A percentile compares a stretch with the other conserved stretches of the same genome.
Evolutionary conservation across 2,797 vertebrate genomes (phyloP).

Genomic region (Clarias laeviceps): DNA sequence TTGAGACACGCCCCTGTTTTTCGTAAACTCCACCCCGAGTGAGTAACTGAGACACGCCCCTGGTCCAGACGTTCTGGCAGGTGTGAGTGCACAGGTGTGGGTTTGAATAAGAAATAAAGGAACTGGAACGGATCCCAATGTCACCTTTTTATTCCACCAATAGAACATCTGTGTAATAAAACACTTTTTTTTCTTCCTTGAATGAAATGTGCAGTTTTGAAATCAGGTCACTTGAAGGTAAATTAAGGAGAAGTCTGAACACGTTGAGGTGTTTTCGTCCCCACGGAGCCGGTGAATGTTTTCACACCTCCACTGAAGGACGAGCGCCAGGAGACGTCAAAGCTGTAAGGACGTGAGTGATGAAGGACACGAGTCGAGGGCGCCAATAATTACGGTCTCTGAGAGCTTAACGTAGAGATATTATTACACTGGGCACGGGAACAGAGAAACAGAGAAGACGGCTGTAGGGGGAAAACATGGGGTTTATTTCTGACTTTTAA

Average conservation of each 20-base stretch:
- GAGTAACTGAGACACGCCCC: too few species aligned
- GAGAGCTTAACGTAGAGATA: slow-evolving; percentile 4
- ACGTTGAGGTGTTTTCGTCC: slow-evolving; percentile 7
- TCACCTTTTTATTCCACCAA: slow-evolving; percentile 16
- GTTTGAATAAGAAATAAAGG: slow-evolving; percentile 9
- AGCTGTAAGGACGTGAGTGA: slow-evolving; percentile 8
- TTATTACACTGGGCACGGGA: background rate
- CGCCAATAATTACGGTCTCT: background rate
- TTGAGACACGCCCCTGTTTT: too few species aligned
- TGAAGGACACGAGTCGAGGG: slow-evolving; percentile 11
- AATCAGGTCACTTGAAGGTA: background rate
- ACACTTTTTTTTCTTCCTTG: too few species aligned
- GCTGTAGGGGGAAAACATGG: background rate
- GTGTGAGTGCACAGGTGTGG: slow-evolving; percentile 1
- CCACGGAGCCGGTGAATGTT: background rate
- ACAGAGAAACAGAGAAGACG: background rate
- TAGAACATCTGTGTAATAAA: slow-evolving; percentile 15
- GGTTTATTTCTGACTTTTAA: background rate
- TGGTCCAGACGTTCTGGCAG: too few species aligned
- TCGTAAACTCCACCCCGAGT: too few species aligned
- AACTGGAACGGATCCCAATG: slow-evolving; percentile 1
- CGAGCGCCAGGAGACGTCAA: background rate
- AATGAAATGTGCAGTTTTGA: background rate
- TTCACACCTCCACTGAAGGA: slow-evolving; percentile 36
- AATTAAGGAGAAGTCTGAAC: slow-evolving; percentile 33